These are phyloP conservation scores for Bradypodion ventrale DNA, from an alignment of 2,797 vertebrate genomes.

Conservation along the genomic window DNA sequence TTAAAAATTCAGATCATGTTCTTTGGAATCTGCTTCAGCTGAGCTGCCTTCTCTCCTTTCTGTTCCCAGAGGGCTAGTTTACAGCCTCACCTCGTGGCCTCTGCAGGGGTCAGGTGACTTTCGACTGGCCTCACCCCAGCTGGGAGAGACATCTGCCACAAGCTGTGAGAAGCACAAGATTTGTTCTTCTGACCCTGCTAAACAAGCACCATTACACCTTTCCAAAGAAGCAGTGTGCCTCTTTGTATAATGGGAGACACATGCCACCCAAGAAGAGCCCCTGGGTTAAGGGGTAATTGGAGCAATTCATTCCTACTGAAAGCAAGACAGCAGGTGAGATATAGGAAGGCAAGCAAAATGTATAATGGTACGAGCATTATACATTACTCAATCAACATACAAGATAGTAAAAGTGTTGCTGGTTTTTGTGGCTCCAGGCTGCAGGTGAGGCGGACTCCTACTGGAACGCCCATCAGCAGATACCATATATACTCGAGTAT, in stretches of 20 bases:
- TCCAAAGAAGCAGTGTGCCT: neutral
- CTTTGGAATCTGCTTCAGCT: neutral
- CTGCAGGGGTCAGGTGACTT: neutral
- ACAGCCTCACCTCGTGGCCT: neutral
- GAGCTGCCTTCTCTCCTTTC: neutral
- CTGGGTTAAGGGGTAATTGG: constrained; percentile 16
- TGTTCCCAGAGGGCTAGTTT: neutral
- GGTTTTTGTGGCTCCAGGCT: neutral
- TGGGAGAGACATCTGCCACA: constrained; percentile 23
- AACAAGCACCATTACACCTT: constrained; percentile 6
- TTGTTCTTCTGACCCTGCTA: constrained; percentile 5
- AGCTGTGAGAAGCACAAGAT: neutral
- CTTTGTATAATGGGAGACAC: neutral
- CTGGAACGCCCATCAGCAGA: neutral
- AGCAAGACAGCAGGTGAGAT: neutral
- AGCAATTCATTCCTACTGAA: neutral
- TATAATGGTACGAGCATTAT: neutral
- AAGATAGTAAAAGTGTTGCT: neutral
- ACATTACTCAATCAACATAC: neutral
- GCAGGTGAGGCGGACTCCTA: neutral
- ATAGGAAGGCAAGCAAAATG: neutral
- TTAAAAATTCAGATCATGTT: neutral
- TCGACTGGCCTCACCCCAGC: neutral
- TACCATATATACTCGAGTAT: too few species aligned
- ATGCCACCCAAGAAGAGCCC: constrained; percentile 9